phyloP scores from a whole-genome alignment of 2,888 invertebrate genomes.

The Philereme vetulata region DNA sequence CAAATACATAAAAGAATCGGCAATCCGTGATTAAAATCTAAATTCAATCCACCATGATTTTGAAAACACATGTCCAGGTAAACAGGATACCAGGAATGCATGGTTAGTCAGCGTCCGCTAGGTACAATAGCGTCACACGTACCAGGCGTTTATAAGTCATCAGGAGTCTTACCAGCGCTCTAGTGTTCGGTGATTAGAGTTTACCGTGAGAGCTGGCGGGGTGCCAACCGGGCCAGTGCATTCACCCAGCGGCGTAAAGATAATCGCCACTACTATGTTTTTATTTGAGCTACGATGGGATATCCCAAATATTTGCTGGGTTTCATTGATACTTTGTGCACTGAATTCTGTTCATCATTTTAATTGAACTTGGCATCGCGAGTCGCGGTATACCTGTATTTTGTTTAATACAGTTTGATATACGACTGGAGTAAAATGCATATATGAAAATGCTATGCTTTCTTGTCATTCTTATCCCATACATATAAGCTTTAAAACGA shows the following conservation, averaged over 20 bases:
- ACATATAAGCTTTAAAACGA: slow-evolving; percentile 3
- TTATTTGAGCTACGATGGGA: slow-evolving; percentile 58
- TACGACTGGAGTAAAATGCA: too few relatives aligned
- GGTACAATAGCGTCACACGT: slow-evolving; percentile 59
- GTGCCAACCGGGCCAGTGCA: slow-evolving; percentile 80
- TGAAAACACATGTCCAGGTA: neutral
- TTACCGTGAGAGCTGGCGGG: slow-evolving; percentile 77
- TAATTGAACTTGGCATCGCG: too few relatives aligned
- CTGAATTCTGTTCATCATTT: neutral
- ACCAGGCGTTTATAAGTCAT: slow-evolving; percentile 75
- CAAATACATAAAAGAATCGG: slow-evolving; percentile 18
- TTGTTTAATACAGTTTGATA: too few relatives aligned
- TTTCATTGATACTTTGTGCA: slow-evolving; percentile 30
- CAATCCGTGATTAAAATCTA: slow-evolving; percentile 14
- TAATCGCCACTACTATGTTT: slow-evolving; percentile 68
- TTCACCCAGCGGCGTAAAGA: slow-evolving; percentile 72
- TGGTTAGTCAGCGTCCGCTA: slow-evolving; percentile 45
- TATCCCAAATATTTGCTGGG: slow-evolving; percentile 53
- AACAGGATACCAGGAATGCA: slow-evolving; percentile 33
- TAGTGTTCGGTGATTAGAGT: slow-evolving; percentile 75
- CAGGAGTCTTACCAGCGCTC: slow-evolving; percentile 71
- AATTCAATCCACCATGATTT: neutral
- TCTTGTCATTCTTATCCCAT: neutral
- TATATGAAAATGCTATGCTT: too few relatives aligned
- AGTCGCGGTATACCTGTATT: too few relatives aligned